Conservation (phyloP, 1,140 invertebrate genomes). For the Heliconius hewitsoni region DNA sequence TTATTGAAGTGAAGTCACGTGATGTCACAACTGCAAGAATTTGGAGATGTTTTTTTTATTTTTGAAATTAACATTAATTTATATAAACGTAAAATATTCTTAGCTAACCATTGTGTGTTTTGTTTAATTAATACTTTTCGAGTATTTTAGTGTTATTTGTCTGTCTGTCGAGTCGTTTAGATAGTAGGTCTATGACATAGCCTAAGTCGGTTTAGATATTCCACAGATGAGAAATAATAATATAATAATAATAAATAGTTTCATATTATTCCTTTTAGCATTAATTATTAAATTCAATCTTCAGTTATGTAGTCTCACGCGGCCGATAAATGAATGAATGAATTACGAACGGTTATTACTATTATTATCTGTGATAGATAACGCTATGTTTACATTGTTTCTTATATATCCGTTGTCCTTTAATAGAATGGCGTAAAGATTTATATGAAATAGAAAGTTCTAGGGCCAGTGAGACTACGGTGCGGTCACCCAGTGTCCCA, state of each 20-base stretch:
- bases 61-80: neutral
- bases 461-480: neutral
- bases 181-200: neutral
- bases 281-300: neutral
- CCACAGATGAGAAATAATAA: neutral
- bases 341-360: neutral
- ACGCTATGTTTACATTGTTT: constrained; percentile 4
- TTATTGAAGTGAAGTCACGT: neutral
- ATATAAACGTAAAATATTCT: neutral
- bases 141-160: neutral
- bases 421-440: neutral
- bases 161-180: constrained; percentile 4
- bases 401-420: neutral
- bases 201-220: constrained; percentile 12
- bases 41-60: neutral
- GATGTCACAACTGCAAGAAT: neutral
- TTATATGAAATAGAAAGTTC: neutral
- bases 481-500: neutral
- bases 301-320: constrained; percentile 1
- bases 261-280: neutral
- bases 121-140: constrained; percentile 1
- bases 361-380: constrained; percentile 11
- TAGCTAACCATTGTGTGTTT: neutral
- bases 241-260: neutral
- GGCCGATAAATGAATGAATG: neutral